Conservation (phyloP, 2,113 vertebrate species). For the Propithecus coquereli region DNA sequence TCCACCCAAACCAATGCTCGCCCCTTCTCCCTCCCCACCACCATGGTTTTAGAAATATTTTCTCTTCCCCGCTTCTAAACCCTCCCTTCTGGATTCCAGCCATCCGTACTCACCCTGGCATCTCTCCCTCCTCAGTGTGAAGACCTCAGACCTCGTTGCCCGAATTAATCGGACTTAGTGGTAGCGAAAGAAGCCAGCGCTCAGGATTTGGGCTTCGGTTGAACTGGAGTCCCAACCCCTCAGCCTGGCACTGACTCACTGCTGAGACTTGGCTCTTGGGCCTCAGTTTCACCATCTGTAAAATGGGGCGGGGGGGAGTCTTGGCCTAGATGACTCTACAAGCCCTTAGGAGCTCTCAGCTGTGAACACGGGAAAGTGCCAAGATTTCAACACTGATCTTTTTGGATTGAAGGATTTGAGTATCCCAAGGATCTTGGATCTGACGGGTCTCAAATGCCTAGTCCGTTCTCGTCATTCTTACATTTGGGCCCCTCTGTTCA, state of each 20-base stretch:
- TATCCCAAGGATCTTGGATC: background rate
- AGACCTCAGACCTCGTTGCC: background rate
- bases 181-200: background rate
- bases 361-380: background rate
- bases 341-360: background rate
- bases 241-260: background rate
- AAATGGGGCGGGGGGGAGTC: background rate
- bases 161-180: background rate
- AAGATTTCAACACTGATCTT: background rate
- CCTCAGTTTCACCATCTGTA: constrained; percentile 49
- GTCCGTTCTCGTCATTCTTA: background rate
- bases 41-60: constrained; percentile 14
- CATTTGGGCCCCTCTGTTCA: background rate
- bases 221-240: background rate
- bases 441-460: background rate
- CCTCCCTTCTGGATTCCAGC: background rate
- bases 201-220: background rate
- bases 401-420: background rate
- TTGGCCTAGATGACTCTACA: background rate
- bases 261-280: background rate
- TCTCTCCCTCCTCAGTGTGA: background rate
- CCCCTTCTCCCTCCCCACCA: background rate
- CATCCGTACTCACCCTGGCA: background rate
- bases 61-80: background rate
- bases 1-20: background rate